These are phyloP conservation scores for Coecobrya sp. DNA, from an alignment of 2,888 invertebrate genomes.

Conservation along the genomic window DNA sequence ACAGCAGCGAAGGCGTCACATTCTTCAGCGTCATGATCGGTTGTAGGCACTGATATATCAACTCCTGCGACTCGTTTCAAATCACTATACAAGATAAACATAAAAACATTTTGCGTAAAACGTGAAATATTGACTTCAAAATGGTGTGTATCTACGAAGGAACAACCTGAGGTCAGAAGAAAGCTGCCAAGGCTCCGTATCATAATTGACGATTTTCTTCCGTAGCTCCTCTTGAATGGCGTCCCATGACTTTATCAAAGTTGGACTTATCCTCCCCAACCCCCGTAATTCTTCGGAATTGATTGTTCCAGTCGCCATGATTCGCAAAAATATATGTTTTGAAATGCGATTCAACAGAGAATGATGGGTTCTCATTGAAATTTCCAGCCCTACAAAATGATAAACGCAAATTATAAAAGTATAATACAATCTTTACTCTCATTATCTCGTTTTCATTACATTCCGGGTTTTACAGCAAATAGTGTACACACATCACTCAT, in stretches of 20 bases:
- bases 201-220: slow-evolving; percentile 69
- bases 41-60: slow-evolving; percentile 83
- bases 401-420: no score
- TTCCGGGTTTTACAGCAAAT: no score
- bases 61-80: slow-evolving; percentile 83
- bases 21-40: slow-evolving; percentile 66
- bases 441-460: no score
- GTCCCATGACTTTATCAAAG: slow-evolving; percentile 76
- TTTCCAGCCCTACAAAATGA: no score
- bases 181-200: slow-evolving; percentile 82
- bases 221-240: slow-evolving; percentile 76
- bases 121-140: background rate
- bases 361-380: background rate
- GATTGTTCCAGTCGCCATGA: background rate
- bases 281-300: background rate
- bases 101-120: background rate
- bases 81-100: slow-evolving; percentile 63
- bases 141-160: background rate
- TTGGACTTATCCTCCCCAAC: slow-evolving; percentile 12
- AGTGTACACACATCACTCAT: no score
- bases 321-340: background rate
- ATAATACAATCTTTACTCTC: no score
- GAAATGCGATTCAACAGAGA: background rate
- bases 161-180: slow-evolving; percentile 69
- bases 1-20: slow-evolving; percentile 79